Evolutionary conservation across 2,888 invertebrate genomes (phyloP), one percentile per base, ranked within the genome.

Genomic region (Phaonia tiefii): DNA sequence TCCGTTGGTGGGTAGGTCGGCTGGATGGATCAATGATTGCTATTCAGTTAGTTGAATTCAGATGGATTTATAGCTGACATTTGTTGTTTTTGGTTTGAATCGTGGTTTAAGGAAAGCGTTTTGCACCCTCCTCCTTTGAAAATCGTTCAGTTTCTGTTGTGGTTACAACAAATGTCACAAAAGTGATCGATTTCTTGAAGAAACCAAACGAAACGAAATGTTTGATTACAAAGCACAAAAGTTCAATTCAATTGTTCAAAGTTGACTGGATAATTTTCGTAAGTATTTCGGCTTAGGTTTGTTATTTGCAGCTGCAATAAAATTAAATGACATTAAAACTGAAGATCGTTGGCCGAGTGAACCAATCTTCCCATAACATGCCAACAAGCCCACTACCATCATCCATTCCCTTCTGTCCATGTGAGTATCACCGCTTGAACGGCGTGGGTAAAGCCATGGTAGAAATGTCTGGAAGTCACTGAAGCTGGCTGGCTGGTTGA

Each of bases 241-340:
- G 75, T 81, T 81, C 81, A 81, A 81, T 78, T 81, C 81, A 81
- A 81, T 81, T 81, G 78, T 81, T 78, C 63, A 69, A 63, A 63
- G 72, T 78, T 81, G 81, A 81, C 56, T 81, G 78, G 78, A 81
- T 78, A 81, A 81, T 78, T 81, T 78, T 69, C 60, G 69, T 78
- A 22, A 49, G 60, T 60, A 17, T 58, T 17, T 13, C 8, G 1
- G 22, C 54, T 22, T 22, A 20, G 60, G 22, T 5, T 17, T 80
- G 72, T 80, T 76, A 76, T 72, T 70, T 80, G 80, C 80, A 80
- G 80, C 80, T 80, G 81, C 81, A 81, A 81, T 81, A 81, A 78
- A 81, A 81, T 81, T 78, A 81, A 81, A 81, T 78, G 78, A 81
- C 81, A 81, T 78, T 81, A 78, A 78, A 81, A 78, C 72, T 63